phyloP scores from a whole-genome alignment of 2,113 vertebrate genomes.

The Ardeotis arabs region DNA sequence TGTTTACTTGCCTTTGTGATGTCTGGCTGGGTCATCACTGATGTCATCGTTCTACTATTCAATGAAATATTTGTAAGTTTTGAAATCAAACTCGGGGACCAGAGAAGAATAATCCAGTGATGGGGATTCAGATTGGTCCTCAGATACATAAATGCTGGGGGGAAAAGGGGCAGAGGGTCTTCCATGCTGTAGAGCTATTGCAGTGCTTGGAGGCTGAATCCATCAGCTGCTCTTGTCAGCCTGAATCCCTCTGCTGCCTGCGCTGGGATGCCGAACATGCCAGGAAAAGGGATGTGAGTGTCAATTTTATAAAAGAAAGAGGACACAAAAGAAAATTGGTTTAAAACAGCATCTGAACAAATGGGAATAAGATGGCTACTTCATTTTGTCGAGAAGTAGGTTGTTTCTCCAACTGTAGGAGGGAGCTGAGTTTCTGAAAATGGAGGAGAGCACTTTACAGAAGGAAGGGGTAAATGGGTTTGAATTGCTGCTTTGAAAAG shows the following conservation, averaged over 20 bases:
- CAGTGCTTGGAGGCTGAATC: not conserved
- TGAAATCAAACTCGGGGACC: not conserved
- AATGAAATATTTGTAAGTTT: not conserved
- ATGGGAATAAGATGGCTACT: not conserved
- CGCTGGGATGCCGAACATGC: rapidly evolving
- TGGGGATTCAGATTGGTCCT: not conserved
- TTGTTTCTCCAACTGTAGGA: not conserved
- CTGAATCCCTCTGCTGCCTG: not conserved
- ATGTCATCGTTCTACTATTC: not conserved
- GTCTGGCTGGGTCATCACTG: not conserved
- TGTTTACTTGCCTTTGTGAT: not conserved
- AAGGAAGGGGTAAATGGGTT: not conserved
- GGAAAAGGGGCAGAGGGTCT: not conserved
- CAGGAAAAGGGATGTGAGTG: rapidly evolving
- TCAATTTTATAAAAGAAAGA: not conserved
- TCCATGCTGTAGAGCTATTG: not conserved
- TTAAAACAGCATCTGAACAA: not conserved
- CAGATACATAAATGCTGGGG: not conserved
- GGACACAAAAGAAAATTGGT: not conserved
- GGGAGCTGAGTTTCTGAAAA: not conserved
- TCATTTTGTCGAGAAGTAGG: not conserved
- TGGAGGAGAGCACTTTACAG: not conserved
- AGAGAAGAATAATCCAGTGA: not conserved
- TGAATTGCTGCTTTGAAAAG: not conserved
- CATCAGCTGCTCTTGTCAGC: not conserved